Evolutionary conservation across 30 jellyfish, hydroid and myxozoan species (phyloP).

Genomic region (Mastigias papua): DNA sequence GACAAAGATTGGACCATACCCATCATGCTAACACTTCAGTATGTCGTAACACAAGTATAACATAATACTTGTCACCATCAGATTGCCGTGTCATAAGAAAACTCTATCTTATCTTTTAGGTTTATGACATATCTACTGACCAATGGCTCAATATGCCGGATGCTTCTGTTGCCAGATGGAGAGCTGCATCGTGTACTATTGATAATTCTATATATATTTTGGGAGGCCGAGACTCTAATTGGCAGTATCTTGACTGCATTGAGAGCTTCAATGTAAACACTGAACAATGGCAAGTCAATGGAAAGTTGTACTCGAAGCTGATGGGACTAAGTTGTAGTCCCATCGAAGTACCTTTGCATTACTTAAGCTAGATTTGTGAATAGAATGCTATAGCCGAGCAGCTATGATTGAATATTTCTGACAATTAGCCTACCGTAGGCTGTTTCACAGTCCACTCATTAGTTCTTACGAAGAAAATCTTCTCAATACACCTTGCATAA

Average conservation of each 20-base stretch:
- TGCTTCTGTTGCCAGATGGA: constrained; percentile 86
- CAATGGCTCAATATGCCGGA: constrained; percentile 58
- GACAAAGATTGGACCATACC: too few species aligned
- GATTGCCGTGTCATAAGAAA: too few species aligned
- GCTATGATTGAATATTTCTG: neutral
- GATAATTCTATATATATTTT: constrained; percentile 66
- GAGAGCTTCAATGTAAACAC: constrained; percentile 76
- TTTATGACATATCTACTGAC: constrained; percentile 59
- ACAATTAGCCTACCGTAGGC: neutral
- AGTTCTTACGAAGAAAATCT: neutral
- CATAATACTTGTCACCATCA: too few species aligned
- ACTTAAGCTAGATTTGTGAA: neutral
- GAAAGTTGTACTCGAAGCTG: constrained; percentile 68
- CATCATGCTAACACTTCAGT: too few species aligned
- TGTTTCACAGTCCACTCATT: too few species aligned
- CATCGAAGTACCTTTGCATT: constrained; percentile 67
- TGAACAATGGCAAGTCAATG: constrained; percentile 62
- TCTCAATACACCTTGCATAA: neutral
- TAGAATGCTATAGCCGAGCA: too few species aligned
- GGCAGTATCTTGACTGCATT: constrained; percentile 90
- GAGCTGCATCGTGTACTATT: constrained; percentile 76
- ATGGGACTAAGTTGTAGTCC: constrained; percentile 91
- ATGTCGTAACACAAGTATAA: too few species aligned
- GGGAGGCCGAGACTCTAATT: constrained; percentile 90
- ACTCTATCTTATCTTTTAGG: neutral